Evolutionary conservation across 2,888 invertebrate genomes (phyloP).

Genomic region (Marasmarcha lunaedactyla): DNA sequence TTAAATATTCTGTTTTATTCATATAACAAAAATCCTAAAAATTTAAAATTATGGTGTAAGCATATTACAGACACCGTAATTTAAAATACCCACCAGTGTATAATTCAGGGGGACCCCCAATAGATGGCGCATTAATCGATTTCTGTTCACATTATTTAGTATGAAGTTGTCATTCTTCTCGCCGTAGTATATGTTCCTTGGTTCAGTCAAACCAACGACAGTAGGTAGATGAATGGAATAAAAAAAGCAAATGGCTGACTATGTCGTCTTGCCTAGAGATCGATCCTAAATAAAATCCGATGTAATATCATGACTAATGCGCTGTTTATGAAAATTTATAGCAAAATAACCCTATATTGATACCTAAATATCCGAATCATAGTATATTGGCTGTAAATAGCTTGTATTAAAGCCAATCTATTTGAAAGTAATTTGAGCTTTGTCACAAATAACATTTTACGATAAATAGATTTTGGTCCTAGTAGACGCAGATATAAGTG

Average conservation of each 20-base stretch:
- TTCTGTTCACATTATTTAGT: too few relatives aligned
- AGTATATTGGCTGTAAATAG: constrained; percentile 45
- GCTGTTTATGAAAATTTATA: constrained; percentile 69
- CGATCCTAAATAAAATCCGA: constrained; percentile 61
- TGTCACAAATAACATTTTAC: constrained; percentile 27
- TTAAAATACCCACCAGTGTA: too few relatives aligned
- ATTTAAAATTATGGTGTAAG: too few relatives aligned
- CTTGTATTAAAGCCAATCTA: constrained; percentile 31
- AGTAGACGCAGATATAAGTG: neutral
- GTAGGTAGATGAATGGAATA: constrained; percentile 32
- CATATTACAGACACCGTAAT: too few relatives aligned
- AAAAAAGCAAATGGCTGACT: constrained; percentile 69
- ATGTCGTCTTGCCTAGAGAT: constrained; percentile 51
- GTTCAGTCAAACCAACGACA: too few relatives aligned
- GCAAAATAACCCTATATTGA: constrained; percentile 62
- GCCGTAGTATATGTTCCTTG: too few relatives aligned
- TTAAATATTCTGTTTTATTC: too few relatives aligned
- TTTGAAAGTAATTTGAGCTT: constrained; percentile 32
- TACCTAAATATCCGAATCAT: constrained; percentile 1
- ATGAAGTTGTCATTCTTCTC: too few relatives aligned
- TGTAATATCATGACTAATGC: constrained; percentile 72
- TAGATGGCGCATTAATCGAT: too few relatives aligned
- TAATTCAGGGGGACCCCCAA: too few relatives aligned
- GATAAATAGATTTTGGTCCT: neutral
- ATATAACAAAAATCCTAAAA: too few relatives aligned